These are phyloP conservation scores for Cherax destructor DNA, from an alignment of 1,140 invertebrate genomes.

Conservation along the genomic window DNA sequence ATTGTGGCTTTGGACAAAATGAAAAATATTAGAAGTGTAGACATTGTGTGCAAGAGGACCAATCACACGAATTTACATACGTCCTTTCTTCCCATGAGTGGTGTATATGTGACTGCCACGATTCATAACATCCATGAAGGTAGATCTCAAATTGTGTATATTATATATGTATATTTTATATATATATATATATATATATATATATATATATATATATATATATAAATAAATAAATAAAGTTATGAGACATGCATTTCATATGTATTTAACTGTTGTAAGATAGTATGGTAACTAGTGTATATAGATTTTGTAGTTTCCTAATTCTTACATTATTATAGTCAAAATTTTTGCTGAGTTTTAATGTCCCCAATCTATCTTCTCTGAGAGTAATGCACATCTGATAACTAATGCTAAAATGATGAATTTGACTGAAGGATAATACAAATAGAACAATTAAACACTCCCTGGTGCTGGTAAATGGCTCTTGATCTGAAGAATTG, in stretches of 20 bases:
- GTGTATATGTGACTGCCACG: conserved; percentile 24
- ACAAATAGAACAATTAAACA: too few species aligned
- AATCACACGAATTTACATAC: not conserved
- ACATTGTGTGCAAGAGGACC: not conserved
- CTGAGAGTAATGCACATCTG: too few species aligned
- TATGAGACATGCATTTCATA: conserved; percentile 60
- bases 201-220: too few species aligned
- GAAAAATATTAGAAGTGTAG: not conserved
- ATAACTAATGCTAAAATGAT: too few species aligned
- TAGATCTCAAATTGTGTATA: conserved; percentile 45
- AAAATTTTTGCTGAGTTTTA: conserved; percentile 59
- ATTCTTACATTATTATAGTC: conserved; percentile 67
- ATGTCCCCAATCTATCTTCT: conserved; percentile 13
- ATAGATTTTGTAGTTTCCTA: conserved; percentile 69
- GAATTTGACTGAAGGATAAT: too few species aligned
- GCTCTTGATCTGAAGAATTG: too few species aligned
- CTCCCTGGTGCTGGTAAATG: too few species aligned
- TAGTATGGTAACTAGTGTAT: conserved; percentile 60
- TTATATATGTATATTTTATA: too few species aligned
- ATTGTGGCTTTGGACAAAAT: not conserved
- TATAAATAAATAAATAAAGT: not conserved
- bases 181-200: too few species aligned
- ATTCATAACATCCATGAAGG: conserved; percentile 49
- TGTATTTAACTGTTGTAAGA: conserved; percentile 67
- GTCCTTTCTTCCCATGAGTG: conserved; percentile 38